phyloP scores from a whole-genome alignment of 2,113 vertebrate species.

The Macrotis lagotis region DNA sequence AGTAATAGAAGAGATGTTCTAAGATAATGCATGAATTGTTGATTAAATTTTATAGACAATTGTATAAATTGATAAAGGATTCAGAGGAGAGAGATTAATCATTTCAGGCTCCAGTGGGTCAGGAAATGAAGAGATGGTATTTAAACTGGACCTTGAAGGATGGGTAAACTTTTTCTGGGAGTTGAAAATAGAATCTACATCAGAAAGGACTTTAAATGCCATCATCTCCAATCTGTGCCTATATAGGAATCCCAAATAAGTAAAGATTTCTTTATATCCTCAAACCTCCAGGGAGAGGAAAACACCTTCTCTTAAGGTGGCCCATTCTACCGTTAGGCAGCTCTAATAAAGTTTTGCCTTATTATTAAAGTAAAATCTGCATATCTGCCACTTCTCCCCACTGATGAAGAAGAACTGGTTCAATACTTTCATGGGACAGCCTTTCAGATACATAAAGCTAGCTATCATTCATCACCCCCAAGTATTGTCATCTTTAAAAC shows the following conservation, averaged over 20 bases:
- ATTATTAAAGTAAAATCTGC: neutral
- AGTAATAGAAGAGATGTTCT: neutral
- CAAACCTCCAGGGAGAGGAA: neutral
- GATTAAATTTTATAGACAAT: neutral
- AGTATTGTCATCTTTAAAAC: neutral
- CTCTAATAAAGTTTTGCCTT: neutral
- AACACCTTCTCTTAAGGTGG: neutral
- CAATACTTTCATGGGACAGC: neutral
- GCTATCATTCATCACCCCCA: neutral
- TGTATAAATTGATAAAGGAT: neutral
- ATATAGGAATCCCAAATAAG: neutral
- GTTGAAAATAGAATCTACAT: neutral
- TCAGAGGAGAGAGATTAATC: neutral
- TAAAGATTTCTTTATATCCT: neutral
- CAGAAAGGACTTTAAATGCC: neutral
- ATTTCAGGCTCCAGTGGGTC: neutral
- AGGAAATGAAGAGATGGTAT: neutral
- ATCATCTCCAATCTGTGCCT: neutral
- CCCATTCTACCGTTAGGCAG: neutral
- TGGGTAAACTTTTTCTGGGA: neutral
- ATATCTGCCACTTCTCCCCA: neutral
- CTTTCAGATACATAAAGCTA: neutral
- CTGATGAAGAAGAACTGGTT: neutral
- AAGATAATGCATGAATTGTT: neutral
- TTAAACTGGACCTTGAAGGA: neutral